Evolutionary conservation across 2,888 invertebrate genomes (phyloP).

Genomic region (Leucophenga maculata): DNA sequence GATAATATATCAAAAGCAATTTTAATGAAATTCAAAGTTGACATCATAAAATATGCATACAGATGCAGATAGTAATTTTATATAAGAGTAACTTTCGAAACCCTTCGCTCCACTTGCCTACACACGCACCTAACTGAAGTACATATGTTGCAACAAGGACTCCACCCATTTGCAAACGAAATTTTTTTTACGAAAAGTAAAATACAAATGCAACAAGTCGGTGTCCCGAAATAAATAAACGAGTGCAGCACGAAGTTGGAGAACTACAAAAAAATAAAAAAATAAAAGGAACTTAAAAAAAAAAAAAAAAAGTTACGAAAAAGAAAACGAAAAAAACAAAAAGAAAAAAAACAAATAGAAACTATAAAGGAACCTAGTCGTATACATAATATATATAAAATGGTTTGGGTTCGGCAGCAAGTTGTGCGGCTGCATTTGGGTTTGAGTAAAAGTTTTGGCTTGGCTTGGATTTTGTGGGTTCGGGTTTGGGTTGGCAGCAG

Average conservation of each 20-base stretch:
- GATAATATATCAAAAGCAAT: conserved; percentile 58
- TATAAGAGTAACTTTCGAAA: no score
- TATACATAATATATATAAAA: conserved; percentile 55
- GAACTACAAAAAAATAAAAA: background rate
- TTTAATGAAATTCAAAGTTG: conserved; percentile 65
- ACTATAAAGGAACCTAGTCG: conserved; percentile 49
- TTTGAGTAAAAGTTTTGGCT: background rate
- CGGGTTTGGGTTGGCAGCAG: no score
- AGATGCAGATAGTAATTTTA: no score
- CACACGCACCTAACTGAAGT: background rate
- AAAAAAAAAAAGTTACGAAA: background rate
- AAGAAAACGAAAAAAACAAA: background rate
- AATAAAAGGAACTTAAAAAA: background rate
- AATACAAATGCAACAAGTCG: conserved; percentile 22
- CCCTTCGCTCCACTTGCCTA: no score
- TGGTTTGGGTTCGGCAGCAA: conserved; percentile 5
- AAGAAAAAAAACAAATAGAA: background rate
- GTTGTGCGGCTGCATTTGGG: background rate
- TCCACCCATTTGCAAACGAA: background rate
- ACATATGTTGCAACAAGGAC: background rate
- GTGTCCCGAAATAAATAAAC: conserved; percentile 12
- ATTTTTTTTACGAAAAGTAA: background rate
- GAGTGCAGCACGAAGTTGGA: conserved; percentile 20
- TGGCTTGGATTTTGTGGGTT: conserved; percentile 1
- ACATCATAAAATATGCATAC: conserved; percentile 59